Conservation (phyloP, 2,888 invertebrate species). For the Dolichomitus sp. region DNA sequence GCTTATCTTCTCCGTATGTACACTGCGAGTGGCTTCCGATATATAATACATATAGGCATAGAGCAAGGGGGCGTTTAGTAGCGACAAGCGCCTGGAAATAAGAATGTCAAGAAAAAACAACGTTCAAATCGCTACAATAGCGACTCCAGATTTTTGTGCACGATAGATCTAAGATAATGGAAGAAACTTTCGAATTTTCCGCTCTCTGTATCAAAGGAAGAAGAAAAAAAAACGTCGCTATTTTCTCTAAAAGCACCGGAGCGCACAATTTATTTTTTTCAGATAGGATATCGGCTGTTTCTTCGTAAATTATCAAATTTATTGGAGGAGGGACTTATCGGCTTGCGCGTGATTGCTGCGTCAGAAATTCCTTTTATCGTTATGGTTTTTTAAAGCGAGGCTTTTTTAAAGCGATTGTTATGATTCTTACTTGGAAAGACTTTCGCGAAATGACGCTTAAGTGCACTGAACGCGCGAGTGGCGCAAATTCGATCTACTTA, state of each 20-base stretch:
- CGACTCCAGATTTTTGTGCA: conserved; percentile 12
- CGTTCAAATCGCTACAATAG: neutral
- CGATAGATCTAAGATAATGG: conserved; percentile 4
- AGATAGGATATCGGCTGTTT: conserved; percentile 47
- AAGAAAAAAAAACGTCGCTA: neutral
- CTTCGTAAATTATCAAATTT: conserved; percentile 52
- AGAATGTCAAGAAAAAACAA: neutral
- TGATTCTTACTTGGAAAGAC: conserved; percentile 14
- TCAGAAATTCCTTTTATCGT: conserved; percentile 23
- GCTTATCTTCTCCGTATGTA: conserved; percentile 65
- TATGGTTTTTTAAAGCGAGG: conserved; percentile 20
- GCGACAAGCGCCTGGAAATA: neutral
- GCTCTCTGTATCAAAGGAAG: neutral
- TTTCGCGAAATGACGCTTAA: neutral
- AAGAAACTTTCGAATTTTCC: conserved; percentile 37
- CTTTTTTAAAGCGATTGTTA: neutral
- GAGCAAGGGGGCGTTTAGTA: neutral
- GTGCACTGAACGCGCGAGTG: conserved; percentile 1
- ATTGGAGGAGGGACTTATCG: conserved; percentile 30
- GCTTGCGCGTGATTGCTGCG: neutral
- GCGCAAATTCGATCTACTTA: conserved; percentile 45
- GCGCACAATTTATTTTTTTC: neutral
- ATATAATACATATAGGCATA: conserved; percentile 23
- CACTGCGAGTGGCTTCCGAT: conserved; percentile 53
- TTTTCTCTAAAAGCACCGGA: neutral